Percentiles rank a stretch among this genome's conserved stretches.
These are phyloP conservation scores for Sminthurinus aureus DNA, from an alignment of 2,888 invertebrate species.

Conservation along the genomic window DNA sequence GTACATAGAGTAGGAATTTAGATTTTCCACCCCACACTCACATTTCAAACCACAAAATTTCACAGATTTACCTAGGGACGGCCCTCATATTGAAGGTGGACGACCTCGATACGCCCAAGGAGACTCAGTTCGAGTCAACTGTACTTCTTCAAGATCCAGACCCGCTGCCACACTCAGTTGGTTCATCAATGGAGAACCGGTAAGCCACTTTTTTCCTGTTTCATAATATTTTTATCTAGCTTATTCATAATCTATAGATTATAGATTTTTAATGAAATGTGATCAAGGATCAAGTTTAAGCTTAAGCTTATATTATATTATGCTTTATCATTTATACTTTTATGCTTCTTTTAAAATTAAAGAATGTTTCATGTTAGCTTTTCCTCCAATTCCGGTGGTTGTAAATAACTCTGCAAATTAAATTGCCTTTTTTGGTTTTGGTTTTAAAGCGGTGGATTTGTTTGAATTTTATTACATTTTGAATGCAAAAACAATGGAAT, in stretches of 20 bases:
- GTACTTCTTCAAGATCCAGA: slow-evolving; percentile 82
- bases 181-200: slow-evolving; percentile 86
- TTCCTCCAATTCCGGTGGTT: too few relatives aligned
- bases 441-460: too few relatives aligned
- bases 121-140: slow-evolving; percentile 82
- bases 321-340: neutral
- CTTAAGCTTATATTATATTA: too few relatives aligned
- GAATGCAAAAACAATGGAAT: too few relatives aligned
- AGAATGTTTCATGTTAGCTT: too few relatives aligned
- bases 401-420: too few relatives aligned
- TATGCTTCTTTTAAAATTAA: neutral
- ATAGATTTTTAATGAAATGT: too few relatives aligned
- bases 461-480: too few relatives aligned
- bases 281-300: too few relatives aligned
- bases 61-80: slow-evolving; percentile 79
- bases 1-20: neutral
- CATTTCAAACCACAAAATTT: slow-evolving; percentile 30
- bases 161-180: slow-evolving; percentile 84
- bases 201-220: slow-evolving; percentile 59
- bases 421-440: too few relatives aligned
- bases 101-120: slow-evolving; percentile 82
- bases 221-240: neutral
- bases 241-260: too few relatives aligned
- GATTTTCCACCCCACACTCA: slow-evolving; percentile 17
- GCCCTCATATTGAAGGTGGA: slow-evolving; percentile 82